These are phyloP conservation scores for Sigmodon hispidus DNA, from an alignment of 2,113 vertebrate genomes.

Conservation along the genomic window DNA sequence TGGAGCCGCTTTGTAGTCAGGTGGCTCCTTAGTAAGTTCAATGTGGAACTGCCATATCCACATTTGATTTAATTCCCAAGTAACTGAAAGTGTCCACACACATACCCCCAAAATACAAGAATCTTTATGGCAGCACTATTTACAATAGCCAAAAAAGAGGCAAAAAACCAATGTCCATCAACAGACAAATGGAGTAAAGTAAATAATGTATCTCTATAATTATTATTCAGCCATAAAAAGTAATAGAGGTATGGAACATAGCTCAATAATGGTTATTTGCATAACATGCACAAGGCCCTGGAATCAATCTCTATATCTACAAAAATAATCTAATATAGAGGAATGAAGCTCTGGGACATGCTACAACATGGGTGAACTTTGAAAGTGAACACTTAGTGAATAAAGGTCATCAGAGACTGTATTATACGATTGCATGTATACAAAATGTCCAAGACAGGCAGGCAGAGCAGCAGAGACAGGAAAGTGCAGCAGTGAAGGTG, in stretches of 20 bases:
- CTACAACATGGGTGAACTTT: not conserved
- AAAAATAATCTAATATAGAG: not conserved
- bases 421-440: fast-evolving
- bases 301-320: not conserved
- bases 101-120: not conserved
- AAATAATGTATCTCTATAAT: not conserved
- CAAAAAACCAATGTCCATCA: not conserved
- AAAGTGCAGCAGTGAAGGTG: too few species aligned
- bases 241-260: too few species aligned
- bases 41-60: not conserved
- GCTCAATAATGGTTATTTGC: not conserved
- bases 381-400: not conserved
- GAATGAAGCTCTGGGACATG: not conserved
- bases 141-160: not conserved
- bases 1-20: not conserved
- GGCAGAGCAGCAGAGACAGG: not conserved
- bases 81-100: not conserved
- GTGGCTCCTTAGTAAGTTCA: not conserved
- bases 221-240: not conserved
- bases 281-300: not conserved
- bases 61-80: not conserved
- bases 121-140: not conserved
- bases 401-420: not conserved
- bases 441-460: not conserved
- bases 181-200: not conserved